phyloP scores from a whole-genome alignment of 2,888 invertebrate genomes.

The Chrysodeixis includens region DNA sequence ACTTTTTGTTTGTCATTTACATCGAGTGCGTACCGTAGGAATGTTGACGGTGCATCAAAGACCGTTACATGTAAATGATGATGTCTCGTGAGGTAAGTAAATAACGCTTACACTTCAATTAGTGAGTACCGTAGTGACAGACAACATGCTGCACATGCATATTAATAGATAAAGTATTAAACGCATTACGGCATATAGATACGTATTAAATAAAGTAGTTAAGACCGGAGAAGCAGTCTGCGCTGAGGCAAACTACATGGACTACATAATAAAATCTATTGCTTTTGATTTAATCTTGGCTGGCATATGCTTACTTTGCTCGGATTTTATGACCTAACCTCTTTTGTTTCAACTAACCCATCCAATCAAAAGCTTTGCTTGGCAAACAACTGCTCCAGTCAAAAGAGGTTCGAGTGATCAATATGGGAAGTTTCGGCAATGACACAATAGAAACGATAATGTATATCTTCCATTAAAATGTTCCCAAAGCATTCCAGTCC shows the following conservation, averaged over 20 bases:
- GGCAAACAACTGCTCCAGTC: slow-evolving; percentile 6
- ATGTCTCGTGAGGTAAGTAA: background rate
- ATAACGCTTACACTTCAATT: slow-evolving; percentile 2
- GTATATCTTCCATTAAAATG: slow-evolving; percentile 67
- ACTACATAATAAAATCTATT: too few relatives aligned
- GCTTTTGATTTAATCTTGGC: too few relatives aligned
- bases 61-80: slow-evolving; percentile 29
- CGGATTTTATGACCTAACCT: background rate
- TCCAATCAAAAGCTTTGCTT: background rate
- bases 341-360: background rate
- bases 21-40: slow-evolving; percentile 49
- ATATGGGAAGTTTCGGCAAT: slow-evolving; percentile 49
- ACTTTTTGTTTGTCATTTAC: slow-evolving; percentile 65
- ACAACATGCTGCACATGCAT: too few relatives aligned
- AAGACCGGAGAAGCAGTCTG: too few relatives aligned
- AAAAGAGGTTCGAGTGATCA: slow-evolving; percentile 27
- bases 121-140: background rate
- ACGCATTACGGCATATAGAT: too few relatives aligned
- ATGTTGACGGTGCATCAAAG: slow-evolving; percentile 43
- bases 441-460: slow-evolving; percentile 71
- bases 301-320: background rate
- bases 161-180: too few relatives aligned
- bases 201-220: too few relatives aligned
- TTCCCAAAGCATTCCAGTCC: slow-evolving; percentile 74
- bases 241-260: too few relatives aligned